Base-by-base conservation (phyloP, 2,888 invertebrate genomes). In the Platycheirus albimanus region DNA sequence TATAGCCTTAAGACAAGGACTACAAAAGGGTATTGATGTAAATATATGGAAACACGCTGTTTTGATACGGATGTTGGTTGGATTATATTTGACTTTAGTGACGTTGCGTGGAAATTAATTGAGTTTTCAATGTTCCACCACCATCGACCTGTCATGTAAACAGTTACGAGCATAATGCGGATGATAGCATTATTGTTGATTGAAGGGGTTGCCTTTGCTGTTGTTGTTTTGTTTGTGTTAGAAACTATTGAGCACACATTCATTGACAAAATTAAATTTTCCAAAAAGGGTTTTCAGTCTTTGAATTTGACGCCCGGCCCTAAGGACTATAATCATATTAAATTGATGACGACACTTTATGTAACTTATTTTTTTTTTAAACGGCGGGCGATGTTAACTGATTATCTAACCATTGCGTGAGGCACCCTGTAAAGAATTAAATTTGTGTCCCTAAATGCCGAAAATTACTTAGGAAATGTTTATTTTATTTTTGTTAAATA, bases 101-200 rank as follows among this genome's bases (percentile, higher is more conserved):
- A 20, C 54, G 49, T 64, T 58, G 58, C 38, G 56, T 58, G 56
- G 8, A 67, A 66, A 75, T 75, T 51, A 63, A 69, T 77, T 45
- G 58, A 43, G 11, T 52, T 66, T 28, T 47, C 19, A 43, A 51
- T 28, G 15, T 30, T 51, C 49, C 13, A 3, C 47, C 20, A 47
- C 20, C 8, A 47, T 47, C 24, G 24, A 24, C 30, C 30, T 33
- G 8, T 8, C 30, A 33, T 33, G 30, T 33, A 33, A 33, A 8
- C 8, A 33, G 30, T 7, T 33, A 33, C 6, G n/a, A 24, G 24
- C 5, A 4, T 33, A 8, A 2, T 33, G 30, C 13, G 38, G 38
- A 13, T 41, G 13, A 36, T 3, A 33, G 30, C 3, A n/a, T n/a
- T n/a, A n/a, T n/a, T n/a, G n/a, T n/a, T n/a, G n/a, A 33, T 4